These are phyloP conservation scores for Formica aserva DNA, from an alignment of 2,888 invertebrate species.

Conservation along the genomic window DNA sequence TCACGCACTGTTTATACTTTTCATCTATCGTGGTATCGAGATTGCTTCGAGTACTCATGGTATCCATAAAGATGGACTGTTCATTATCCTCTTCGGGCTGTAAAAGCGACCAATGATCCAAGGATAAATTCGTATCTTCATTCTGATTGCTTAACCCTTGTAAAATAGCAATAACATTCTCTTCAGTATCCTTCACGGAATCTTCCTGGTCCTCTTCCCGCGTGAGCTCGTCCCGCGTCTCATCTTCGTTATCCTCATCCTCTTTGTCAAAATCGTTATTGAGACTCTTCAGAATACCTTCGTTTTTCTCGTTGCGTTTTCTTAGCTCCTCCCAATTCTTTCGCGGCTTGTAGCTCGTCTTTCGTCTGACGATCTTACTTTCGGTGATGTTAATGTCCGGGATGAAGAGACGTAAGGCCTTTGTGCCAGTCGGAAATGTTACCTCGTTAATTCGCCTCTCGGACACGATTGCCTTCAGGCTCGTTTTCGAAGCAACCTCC, in stretches of 20 bases:
- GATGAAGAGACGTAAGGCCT: constrained; percentile 86
- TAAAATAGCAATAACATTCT: background rate
- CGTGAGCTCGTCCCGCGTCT: constrained; percentile 36
- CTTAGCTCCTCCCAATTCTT: constrained; percentile 85
- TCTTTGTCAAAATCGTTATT: constrained; percentile 83
- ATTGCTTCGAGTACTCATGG: constrained; percentile 47
- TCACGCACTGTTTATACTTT: constrained; percentile 83
- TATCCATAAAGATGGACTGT: constrained; percentile 63
- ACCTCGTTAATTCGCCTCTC: constrained; percentile 82
- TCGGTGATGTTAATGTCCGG: constrained; percentile 86
- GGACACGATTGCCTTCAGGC: constrained; percentile 85
- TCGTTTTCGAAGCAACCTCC: constrained; percentile 85
- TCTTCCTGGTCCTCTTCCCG: constrained; percentile 34
- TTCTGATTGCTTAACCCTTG: background rate
- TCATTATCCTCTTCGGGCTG: constrained; percentile 56
- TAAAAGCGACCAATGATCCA: constrained; percentile 56
- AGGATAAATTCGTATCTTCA: background rate
- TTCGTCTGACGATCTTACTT: constrained; percentile 81
- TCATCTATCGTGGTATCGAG: constrained; percentile 81
- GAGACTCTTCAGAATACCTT: constrained; percentile 80
- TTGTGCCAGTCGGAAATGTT: constrained; percentile 86
- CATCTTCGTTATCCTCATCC: constrained; percentile 77
- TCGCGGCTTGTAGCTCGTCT: constrained; percentile 84
- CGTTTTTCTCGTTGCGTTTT: constrained; percentile 83
- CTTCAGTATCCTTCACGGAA: background rate